A percentile compares a stretch with the other conserved stretches of the same genome.
Evolutionary conservation across 2,797 vertebrate species (phyloP).

Genomic region (Sebastes itinus): DNA sequence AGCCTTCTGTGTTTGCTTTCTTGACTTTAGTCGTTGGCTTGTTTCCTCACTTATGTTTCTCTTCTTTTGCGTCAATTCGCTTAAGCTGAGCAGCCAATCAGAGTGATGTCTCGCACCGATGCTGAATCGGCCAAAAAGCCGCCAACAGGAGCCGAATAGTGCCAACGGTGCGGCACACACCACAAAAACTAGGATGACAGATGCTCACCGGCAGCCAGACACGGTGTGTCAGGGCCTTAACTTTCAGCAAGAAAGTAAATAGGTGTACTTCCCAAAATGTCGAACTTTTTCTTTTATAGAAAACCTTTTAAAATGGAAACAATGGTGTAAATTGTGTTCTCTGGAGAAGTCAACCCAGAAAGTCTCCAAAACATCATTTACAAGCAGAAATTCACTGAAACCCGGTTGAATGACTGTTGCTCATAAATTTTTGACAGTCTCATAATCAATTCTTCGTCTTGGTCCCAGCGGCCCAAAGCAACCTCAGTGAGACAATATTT

Average conservation of each 20-base stretch:
- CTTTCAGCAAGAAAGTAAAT: background rate
- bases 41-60: no score
- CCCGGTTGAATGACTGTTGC: constrained; percentile 3
- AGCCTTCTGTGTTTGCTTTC: no score
- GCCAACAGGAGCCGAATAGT: background rate
- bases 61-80: background rate
- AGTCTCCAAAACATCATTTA: constrained; percentile 23
- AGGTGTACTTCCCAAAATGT: background rate
- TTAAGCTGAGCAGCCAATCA: no score
- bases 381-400: constrained; percentile 20
- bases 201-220: no score
- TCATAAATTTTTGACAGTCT: constrained; percentile 51
- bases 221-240: background rate
- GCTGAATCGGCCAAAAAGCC: no score
- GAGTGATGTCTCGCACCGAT: no score
- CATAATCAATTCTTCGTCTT: constrained; percentile 43
- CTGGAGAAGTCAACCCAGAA: background rate
- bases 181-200: background rate
- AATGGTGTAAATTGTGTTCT: background rate
- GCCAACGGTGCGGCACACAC: background rate
- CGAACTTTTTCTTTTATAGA: background rate
- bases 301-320: background rate
- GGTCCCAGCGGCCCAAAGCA: constrained; percentile 25
- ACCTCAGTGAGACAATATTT: constrained; percentile 52
- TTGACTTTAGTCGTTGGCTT: no score